A percentile compares a stretch with the other conserved stretches of the same genome.
phyloP scores from a whole-genome alignment of 2,113 vertebrate species.

The Cottus gobio region DNA sequence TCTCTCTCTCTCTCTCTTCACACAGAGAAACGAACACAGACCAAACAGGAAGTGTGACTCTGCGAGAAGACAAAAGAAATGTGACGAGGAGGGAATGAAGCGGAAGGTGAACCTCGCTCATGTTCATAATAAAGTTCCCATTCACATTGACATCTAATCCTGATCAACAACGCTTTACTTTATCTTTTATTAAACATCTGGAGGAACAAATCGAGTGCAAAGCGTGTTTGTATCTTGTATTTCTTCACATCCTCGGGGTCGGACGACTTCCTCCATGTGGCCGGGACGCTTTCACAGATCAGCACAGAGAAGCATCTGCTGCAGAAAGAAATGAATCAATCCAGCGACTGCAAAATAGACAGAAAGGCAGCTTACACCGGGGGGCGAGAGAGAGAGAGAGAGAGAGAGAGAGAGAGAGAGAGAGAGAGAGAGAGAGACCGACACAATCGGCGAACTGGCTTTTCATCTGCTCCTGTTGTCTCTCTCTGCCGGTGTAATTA shows the following conservation, averaged over 20 bases:
- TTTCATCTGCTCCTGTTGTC: constrained; percentile 67
- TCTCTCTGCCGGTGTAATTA: constrained; percentile 69
- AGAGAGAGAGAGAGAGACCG: constrained; percentile 25
- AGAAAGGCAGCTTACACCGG: constrained; percentile 62
- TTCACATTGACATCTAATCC: not conserved
- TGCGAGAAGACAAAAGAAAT: not conserved
- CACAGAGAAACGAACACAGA: not conserved
- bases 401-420: constrained; percentile 14
- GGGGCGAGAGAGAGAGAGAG: not conserved
- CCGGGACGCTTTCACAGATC: constrained; percentile 39
- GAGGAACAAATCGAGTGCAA: not conserved
- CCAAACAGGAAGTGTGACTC: not conserved
- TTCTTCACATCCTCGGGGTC: not conserved
- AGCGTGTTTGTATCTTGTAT: not conserved
- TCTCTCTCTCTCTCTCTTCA: not conserved
- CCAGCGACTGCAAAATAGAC: constrained; percentile 66
- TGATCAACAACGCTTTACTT: not conserved
- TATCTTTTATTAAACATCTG: not conserved
- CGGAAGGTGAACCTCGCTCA: not conserved
- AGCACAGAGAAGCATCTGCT: constrained; percentile 69
- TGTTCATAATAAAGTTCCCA: not conserved
- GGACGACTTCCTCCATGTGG: not conserved
- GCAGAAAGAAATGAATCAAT: constrained; percentile 44
- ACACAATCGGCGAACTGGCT: constrained; percentile 59
- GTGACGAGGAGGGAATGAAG: not conserved